These are phyloP conservation scores for Rhincodon typus DNA, from an alignment of 2,797 vertebrate genomes.

Conservation along the genomic window DNA sequence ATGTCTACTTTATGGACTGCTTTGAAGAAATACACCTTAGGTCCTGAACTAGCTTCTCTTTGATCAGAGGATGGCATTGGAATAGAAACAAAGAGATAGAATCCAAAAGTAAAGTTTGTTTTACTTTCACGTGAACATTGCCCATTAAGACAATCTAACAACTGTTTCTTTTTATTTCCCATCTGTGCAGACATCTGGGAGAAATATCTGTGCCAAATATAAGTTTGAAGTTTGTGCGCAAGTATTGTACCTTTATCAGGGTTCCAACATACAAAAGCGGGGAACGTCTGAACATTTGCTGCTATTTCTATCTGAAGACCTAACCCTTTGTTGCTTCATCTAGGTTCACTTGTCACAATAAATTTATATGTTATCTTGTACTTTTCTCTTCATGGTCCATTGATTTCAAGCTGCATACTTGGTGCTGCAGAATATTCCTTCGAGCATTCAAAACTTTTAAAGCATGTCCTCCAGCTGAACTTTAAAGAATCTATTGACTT, in stretches of 20 bases:
- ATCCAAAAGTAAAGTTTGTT: no score
- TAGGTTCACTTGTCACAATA: conserved; percentile 4
- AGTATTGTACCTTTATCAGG: not conserved
- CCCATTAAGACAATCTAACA: no score
- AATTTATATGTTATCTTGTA: not conserved
- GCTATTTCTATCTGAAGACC: not conserved
- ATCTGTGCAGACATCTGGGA: not conserved
- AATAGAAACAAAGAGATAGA: no score
- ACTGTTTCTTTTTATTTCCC: no score
- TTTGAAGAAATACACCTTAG: no score
- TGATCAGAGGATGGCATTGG: no score
- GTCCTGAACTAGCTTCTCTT: no score
- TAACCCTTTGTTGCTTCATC: not conserved
- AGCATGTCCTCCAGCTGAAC: conserved; percentile 10
- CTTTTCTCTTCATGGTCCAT: not conserved
- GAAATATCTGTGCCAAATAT: not conserved
- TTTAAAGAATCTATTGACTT: conserved; percentile 23
- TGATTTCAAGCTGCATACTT: not conserved
- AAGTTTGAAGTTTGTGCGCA: not conserved
- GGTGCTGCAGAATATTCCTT: conserved; percentile 6
- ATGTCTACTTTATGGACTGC: no score
- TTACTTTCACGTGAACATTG: no score
- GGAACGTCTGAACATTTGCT: not conserved
- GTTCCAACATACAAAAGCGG: not conserved
- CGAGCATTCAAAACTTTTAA: not conserved